Base-by-base conservation (phyloP, 2,113 vertebrate species). In the Gobio gobio region DNA sequence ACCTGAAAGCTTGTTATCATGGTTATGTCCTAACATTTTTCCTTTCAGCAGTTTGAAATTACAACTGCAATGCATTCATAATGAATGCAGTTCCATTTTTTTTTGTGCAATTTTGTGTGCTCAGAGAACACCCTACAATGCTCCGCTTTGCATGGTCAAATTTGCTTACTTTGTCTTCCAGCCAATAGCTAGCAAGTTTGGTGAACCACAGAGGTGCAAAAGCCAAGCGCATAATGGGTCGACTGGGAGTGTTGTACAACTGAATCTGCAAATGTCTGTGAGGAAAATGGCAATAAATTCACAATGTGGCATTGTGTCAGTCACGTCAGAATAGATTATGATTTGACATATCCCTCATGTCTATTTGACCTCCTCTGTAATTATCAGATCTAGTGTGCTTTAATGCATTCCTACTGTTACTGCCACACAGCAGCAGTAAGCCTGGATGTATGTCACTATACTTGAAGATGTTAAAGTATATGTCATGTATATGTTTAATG, bases 101-200 rank as follows among this genome's bases (percentile, higher is more conserved):
- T 64, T 51, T 5, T 13, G 64, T 54, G 4, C 36, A 64, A 33
- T 80, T 8, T 64, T 24, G 45, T 56, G 26, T 47, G 33, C 40
- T 45, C 18, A 54, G 83, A 54, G 83, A 84, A 64, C n/a, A 77
- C 58, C 33, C 14, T 45, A 33, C 49, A 58, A 36, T 58, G 68
- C 13, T 58, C 12, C 51, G 56, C 58, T 84, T 64, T 75, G 70
- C 56, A 51, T 56, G 47, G 26, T 56, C n/a, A 75, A 66, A 73
- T 54, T 66, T 56, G 85, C 68, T 82, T 86, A 51, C 20, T 75
- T 82, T 85, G 85, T 20, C 2, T 33, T 40, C 33, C 29, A 56
- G 36, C 72, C 79, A 83, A 22, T 66, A n/a, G 14, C 58, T 54
- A 64, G 47, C 80, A 40, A 7, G 14, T 40, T 36, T 33, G 47